Evolutionary conservation across 2,888 invertebrate species (phyloP), one percentile per base, ranked within the genome.

Genomic region (Sinohyriopsis cumingii): DNA sequence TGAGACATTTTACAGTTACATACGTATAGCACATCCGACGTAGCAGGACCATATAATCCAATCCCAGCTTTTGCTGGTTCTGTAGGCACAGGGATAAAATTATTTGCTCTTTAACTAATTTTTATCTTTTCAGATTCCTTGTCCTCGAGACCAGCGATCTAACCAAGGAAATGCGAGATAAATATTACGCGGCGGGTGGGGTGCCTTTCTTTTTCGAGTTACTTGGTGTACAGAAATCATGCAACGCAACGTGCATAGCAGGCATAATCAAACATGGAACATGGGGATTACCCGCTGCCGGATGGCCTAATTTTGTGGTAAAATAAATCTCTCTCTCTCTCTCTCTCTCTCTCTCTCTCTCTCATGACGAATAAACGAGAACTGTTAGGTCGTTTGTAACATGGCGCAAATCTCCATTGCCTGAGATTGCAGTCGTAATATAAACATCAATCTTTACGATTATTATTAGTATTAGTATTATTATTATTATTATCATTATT

Each of bases 181-280:
- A 79, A 33, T 86, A 87, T 67, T 87, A 85, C 69, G 65, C 82
- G 25, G 82, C 85, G 22, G 88, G 88, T 1, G 79, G 84, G 0
- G 75, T 85, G 15, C 86, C 88, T 1, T 83, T 87, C 72, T 86
- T 86, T 78, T 78, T 82, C 63, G 77, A 76, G 55, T 80, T 87
- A 5, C 67, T 82, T 7, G 53, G 67, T 6, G 64, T 82, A 1
- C 71, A 73, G 33, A 55, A 56, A 1, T 59, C 56, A 12, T 82
- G 82, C 56, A 66, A 66, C 22, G 81, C 75, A 5, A 63, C 28
- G 3, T 81, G 77, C 55, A 68, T 84, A 3, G 24, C 54, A 28
- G 57, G 55, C 19, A 60, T 73, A 45, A 68, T 83, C n/a, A 57
- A 71, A 45, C 62, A 63, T 20, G 83, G 76, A 71, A 59, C 76